Evolutionary conservation across 2,113 vertebrate genomes (phyloP), one percentile per base, ranked within the genome.

Genomic region (Athene noctua): DNA sequence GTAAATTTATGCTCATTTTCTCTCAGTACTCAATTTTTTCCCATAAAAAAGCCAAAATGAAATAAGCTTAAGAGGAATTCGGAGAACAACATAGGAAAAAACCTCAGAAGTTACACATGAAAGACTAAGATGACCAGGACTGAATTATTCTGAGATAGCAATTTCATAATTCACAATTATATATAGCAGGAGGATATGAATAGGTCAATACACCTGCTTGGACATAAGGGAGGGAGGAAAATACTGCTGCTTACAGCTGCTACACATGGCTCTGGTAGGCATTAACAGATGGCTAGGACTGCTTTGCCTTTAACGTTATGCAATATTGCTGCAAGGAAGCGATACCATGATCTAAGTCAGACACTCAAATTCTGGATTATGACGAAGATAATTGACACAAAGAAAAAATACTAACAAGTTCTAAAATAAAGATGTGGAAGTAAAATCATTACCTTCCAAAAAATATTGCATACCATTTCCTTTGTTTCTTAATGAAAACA

Each of bases 161-260:
- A 89, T 84, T 89, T 89, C 62, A 6, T 70, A 62, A 91, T 66
- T 88, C 2, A 2, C 49, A 79, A 38, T 81, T 75, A 63, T 10
- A 36, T 54, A 68, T 3, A 90, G 66, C 61, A 85, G 74, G 17
- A 92, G 32, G 54, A 75, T 70, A 96, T 4, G 74, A 91, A 61
- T 7, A 95, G 92, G 91, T 95, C 80, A 84, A 22, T 47, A 54
- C 3, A 80, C 70, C 88, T 92, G 80, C 77, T 46, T 80, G 88
- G 86, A 68, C 96, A 95, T 81, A 94, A 85, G 91, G 94, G 62
- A 79, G 66, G 84, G 73, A 95, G 73, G 83, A 85, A 95, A 94
- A 92, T 38, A 87, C 86, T 92, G 80, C 89, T 91, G 88, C 94
- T 94, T 89, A 75, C 86, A 96, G 92, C 92, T 92, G 92, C 89